Base-by-base conservation (phyloP, 2,113 vertebrate genomes). In the Egretta garzetta region DNA sequence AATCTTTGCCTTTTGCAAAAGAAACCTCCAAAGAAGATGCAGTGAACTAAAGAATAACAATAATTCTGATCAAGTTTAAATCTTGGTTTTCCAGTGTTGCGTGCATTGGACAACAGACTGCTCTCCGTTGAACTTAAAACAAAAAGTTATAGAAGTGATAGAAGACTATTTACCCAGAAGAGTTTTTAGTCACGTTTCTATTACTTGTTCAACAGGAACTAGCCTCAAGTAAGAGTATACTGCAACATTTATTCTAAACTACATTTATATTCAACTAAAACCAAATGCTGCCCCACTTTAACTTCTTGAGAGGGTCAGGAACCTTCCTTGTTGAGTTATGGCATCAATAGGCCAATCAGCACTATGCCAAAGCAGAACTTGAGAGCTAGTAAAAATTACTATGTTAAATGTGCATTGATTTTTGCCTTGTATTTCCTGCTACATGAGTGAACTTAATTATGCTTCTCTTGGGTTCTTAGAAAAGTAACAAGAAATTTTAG, bases 121-220 rank as follows among this genome's bases (percentile, higher is more conserved):
- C 50, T 93, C 18, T 95, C 66, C 95, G 58, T 64, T 93, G 62
- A 95, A 84, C 58, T 74, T 85, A 77, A 39, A 95, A 87, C 9
- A 53, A 21, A 45, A 73, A 32, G 7, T 13, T 10, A 39, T 33
- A 73, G 22, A 75, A 64, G 11, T 87, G 64, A 94, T 39, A 77
- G 74, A 86, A 93, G 64, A 33, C 30, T 93, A 24, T 55, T 74
- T 66, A 41, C 27, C 10, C 58, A 33, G 41, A 76, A 85, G 50
- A 33, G 32, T 68, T 26, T 63, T 93, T 86, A 81, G 22, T 86
- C 35, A 28, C 52, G 9, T 75, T 56, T 37, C 22, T 71, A 23
- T 80, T 92, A 20, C 20, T 89, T 89, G 26, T 91, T 97, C 56
- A 88, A 17, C 20, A 92, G 43, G 6, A 62, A 27, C 26, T 10